Evolutionary conservation across 2,113 vertebrate species (phyloP).

Genomic region (Cisticola juncidis): DNA sequence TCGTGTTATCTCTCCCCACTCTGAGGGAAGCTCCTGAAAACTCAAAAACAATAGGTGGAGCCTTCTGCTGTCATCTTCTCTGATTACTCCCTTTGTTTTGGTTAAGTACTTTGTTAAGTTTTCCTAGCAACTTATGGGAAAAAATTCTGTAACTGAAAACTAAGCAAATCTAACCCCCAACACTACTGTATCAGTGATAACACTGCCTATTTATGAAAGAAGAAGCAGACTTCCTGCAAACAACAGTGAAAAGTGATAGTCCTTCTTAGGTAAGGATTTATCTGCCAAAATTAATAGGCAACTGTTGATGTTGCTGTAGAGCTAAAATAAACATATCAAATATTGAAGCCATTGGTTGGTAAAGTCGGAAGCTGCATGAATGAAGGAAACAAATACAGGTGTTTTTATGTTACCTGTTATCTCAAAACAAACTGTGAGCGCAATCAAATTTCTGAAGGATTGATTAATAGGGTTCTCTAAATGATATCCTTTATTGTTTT

Average conservation of each 20-base stretch:
- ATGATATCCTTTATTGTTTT: background rate
- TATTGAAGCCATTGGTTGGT: background rate
- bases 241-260: background rate
- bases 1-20: no score
- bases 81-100: no score
- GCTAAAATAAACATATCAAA: background rate
- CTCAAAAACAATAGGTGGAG: no score
- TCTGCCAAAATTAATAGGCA: background rate
- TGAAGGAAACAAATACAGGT: background rate
- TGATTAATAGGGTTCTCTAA: background rate
- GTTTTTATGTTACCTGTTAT: background rate
- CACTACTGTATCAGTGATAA: background rate
- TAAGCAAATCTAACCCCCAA: no score
- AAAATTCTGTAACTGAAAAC: no score
- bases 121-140: no score
- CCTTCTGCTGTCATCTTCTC: no score
- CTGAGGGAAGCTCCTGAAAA: no score
- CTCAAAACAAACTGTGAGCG: background rate
- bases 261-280: background rate
- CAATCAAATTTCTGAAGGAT: background rate
- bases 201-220: background rate
- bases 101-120: no score
- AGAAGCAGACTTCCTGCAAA: background rate
- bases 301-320: background rate
- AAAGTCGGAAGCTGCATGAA: background rate